Evolutionary conservation across 2,888 invertebrate genomes (phyloP), one percentile per base, ranked within the genome.

Genomic region (Ectemnius lituratus): DNA sequence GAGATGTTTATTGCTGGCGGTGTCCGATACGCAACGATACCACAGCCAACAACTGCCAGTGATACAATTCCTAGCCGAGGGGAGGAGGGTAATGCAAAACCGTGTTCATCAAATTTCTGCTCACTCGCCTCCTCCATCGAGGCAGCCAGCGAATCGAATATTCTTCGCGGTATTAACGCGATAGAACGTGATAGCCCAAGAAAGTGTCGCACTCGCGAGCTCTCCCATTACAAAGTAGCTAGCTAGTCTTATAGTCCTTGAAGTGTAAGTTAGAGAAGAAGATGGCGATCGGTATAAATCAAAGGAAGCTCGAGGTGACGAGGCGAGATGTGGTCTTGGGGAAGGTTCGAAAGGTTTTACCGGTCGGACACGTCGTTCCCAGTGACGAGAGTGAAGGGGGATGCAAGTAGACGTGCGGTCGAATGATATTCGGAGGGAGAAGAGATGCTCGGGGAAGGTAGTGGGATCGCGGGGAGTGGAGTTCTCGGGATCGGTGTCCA

Each of bases 401-500:
- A 82, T 81, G 79, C 81, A 75, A 82, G 80, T 79, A 78, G 84
- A 85, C 81, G 82, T 83, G 75, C 85, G 81, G 52, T 83, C 82
- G 84, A 88, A 87, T 85, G 86, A 88, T 88, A 88, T 86, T 87
- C 86, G 81, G 83, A 83, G 80, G 84, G 86, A 85, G 84, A 85
- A 61, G 67, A 70, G 58, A 65, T 49, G 68, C 20, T 20, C n/a
- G 70, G 65, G 37, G 63, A 52, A 63, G 70, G 61, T 20, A 58
- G 49, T 45, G 6, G 20, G 67, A 14, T 23, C 52, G 56, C 62
- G 68, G 56, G 47, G 60, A 62, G 63, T 70, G 37, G 57, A 72
- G 70, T 78, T 73, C 86, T 85, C 85, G 60, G 86, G 89, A 88
- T 88, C 85, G 86, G 86, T 89, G 89, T 89, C 88, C 89, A 86